Percentiles rank a stretch among this genome's conserved stretches.
These are phyloP conservation scores for Eptatretus atami DNA, from an alignment of 2,797 vertebrate genomes.

Conservation along the genomic window DNA sequence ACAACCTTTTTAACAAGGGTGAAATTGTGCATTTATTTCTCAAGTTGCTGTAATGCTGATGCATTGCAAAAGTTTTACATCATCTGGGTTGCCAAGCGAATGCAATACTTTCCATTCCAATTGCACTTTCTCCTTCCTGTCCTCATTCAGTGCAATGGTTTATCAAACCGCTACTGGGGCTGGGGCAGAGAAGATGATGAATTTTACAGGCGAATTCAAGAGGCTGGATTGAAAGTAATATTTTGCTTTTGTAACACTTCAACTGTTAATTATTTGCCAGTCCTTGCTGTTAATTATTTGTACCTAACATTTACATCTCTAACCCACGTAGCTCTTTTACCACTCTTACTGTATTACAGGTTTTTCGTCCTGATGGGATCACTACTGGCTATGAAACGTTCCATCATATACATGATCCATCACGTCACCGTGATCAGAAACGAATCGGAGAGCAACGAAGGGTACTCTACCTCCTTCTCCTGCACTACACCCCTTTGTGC, in stretches of 20 bases:
- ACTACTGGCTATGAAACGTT: too few species aligned
- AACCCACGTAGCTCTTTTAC: too few species aligned
- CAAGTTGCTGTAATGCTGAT: not conserved
- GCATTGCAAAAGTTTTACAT: not conserved
- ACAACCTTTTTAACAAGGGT: not conserved
- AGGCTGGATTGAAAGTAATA: slow-evolving; percentile 47
- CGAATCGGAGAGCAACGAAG: too few species aligned
- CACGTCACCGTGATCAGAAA: too few species aligned
- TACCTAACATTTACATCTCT: too few species aligned
- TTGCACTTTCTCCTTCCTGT: not conserved
- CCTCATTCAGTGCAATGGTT: slow-evolving; percentile 49
- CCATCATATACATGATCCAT: too few species aligned
- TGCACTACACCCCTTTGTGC: too few species aligned
- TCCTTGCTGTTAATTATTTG: too few species aligned
- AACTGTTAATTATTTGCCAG: not conserved
- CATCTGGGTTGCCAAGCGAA: not conserved
- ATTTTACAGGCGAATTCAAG: slow-evolving; percentile 61
- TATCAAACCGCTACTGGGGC: slow-evolving; percentile 97
- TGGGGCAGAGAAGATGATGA: slow-evolving; percentile 88
- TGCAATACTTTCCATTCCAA: not conserved
- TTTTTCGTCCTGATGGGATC: too few species aligned
- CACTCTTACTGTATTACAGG: too few species aligned
- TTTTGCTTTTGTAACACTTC: not conserved
- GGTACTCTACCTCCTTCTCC: too few species aligned
- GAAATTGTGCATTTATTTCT: not conserved